Evolutionary conservation across 2,888 invertebrate genomes (phyloP).

Genomic region (Agonopterix alstromeriana): DNA sequence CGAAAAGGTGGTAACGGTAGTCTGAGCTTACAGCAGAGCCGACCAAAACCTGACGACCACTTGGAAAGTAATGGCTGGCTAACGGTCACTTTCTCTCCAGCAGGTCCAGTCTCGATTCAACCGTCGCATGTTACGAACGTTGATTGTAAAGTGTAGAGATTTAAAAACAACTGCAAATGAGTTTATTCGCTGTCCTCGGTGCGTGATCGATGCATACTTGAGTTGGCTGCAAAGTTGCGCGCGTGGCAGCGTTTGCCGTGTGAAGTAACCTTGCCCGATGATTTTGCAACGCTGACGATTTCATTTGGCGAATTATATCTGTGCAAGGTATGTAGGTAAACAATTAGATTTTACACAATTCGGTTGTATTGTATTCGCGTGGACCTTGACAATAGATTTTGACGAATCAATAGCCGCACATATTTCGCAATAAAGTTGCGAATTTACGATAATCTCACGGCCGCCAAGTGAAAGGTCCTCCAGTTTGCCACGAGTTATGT

Average conservation of each 20-base stretch:
- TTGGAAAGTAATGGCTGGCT: conserved; percentile 62
- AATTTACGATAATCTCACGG: conserved; percentile 18
- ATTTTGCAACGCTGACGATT: conserved; percentile 19
- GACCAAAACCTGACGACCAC: conserved; percentile 41
- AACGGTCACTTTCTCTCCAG: conserved; percentile 65
- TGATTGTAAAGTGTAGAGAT: conserved; percentile 15
- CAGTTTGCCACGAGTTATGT: conserved; percentile 45
- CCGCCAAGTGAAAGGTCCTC: conserved; percentile 53
- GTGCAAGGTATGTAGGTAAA: conserved; percentile 6
- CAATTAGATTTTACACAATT: background rate
- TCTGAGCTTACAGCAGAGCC: conserved; percentile 21
- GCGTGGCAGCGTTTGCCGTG: conserved; percentile 1
- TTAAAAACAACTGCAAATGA: background rate
- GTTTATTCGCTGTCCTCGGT: conserved; percentile 10
- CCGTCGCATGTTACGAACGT: conserved; percentile 19
- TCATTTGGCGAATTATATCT: conserved; percentile 17
- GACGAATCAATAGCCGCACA: background rate
- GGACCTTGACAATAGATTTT: conserved; percentile 12
- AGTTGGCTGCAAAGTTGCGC: conserved; percentile 4
- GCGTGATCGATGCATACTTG: conserved; percentile 5
- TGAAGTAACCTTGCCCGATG: conserved; percentile 19
- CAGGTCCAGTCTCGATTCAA: conserved; percentile 25
- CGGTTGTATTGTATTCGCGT: conserved; percentile 3
- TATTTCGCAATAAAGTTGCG: conserved; percentile 15
- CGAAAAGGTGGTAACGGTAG: conserved; percentile 62